Conservation (phyloP, 2,797 vertebrate genomes). For the Danio kyathit region DNA sequence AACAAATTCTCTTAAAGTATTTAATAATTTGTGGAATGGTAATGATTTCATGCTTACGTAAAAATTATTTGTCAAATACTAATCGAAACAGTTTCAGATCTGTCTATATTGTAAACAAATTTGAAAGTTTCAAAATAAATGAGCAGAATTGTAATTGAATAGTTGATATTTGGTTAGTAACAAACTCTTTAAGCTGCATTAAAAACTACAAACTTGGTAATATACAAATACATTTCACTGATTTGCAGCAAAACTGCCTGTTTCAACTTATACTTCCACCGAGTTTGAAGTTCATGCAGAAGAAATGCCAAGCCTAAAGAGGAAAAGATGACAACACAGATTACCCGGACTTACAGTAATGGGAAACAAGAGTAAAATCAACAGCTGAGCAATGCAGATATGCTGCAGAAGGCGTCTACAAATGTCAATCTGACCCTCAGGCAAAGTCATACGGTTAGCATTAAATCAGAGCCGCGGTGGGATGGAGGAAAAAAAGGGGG, state of each 20-base stretch:
- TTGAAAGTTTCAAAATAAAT: neutral
- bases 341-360: constrained; percentile 28
- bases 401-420: constrained; percentile 66
- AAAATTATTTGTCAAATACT: no score
- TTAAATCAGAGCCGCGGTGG: constrained; percentile 64
- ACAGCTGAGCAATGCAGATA: constrained; percentile 75
- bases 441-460: constrained; percentile 63
- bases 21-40: no score
- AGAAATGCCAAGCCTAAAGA: neutral
- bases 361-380: neutral
- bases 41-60: no score
- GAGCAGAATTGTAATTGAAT: neutral
- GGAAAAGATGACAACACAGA: constrained; percentile 21
- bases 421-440: constrained; percentile 73
- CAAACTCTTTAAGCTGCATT: no score
- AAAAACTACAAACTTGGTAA: no score
- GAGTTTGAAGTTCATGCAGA: neutral
- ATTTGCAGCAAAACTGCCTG: neutral
- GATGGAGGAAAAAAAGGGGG: constrained; percentile 59
- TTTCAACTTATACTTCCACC: neutral
- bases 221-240: neutral
- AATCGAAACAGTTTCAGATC: neutral
- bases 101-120: neutral
- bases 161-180: neutral
- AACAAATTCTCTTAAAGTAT: no score